Evolutionary conservation across 2,113 vertebrate species (phyloP).

Genomic region (Sceloporus tristichus): DNA sequence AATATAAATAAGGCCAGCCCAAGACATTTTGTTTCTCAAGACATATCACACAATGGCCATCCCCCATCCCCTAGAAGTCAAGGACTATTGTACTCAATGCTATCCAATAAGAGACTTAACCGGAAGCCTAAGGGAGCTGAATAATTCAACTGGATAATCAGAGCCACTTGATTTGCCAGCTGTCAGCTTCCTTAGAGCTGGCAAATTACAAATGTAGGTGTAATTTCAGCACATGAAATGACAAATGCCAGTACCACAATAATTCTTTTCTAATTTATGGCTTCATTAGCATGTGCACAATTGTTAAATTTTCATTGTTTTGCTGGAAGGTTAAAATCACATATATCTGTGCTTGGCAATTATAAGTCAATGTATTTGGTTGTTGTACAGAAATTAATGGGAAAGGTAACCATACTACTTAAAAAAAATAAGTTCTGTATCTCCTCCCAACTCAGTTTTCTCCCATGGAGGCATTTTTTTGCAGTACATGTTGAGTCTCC

Average conservation of each 20-base stretch:
- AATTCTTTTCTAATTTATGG: background rate
- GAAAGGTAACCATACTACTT: background rate
- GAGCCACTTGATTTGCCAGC: background rate
- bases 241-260: background rate
- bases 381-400: background rate
- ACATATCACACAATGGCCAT: too few relatives aligned
- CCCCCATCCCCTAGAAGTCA: too few relatives aligned
- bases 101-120: background rate
- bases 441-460: background rate
- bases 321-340: background rate
- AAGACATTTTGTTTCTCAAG: background rate
- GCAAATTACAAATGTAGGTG: background rate
- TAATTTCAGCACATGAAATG: background rate
- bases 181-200: background rate
- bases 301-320: background rate
- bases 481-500: too few relatives aligned
- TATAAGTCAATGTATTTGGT: background rate
- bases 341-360: background rate
- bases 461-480: background rate
- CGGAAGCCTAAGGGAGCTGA: background rate
- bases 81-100: background rate
- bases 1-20: background rate
- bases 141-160: background rate
- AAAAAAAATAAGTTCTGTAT: background rate
- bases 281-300: background rate